phyloP scores from a whole-genome alignment of 2,888 invertebrate species.

The Dorcus hopei region DNA sequence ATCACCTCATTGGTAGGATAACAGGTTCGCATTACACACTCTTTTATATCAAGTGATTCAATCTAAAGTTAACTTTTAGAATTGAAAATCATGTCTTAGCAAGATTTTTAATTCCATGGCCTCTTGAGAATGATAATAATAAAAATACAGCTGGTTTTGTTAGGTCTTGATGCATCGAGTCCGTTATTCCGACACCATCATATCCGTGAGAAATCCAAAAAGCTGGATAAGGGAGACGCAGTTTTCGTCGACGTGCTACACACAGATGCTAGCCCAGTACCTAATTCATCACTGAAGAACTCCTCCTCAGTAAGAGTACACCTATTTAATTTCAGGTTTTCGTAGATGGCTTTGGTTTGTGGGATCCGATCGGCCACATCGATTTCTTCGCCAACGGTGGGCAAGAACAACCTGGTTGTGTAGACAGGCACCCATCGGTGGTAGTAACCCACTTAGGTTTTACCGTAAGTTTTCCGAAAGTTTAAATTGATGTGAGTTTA shows the following conservation, averaged over 20 bases:
- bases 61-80: constrained; percentile 11
- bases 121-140: no score
- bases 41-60: no score
- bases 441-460: constrained; percentile 56
- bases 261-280: constrained; percentile 58
- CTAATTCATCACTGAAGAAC: constrained; percentile 1
- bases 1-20: constrained; percentile 54
- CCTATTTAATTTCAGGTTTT: constrained; percentile 46
- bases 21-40: constrained; percentile 45
- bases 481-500: background rate
- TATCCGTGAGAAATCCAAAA: constrained; percentile 54
- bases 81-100: background rate
- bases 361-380: constrained; percentile 58
- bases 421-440: constrained; percentile 56
- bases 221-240: constrained; percentile 62
- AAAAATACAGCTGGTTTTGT: constrained; percentile 2
- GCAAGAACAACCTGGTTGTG: constrained; percentile 59
- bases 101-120: background rate
- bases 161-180: constrained; percentile 80
- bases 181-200: constrained; percentile 66
- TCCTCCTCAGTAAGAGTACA: background rate
- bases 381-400: constrained; percentile 63
- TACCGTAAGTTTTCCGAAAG: background rate
- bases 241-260: constrained; percentile 66
- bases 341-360: constrained; percentile 60